A percentile compares a stretch with the other conserved stretches of the same genome.
phyloP scores from a whole-genome alignment of 1,140 invertebrate genomes.

The Dryas iulia region DNA sequence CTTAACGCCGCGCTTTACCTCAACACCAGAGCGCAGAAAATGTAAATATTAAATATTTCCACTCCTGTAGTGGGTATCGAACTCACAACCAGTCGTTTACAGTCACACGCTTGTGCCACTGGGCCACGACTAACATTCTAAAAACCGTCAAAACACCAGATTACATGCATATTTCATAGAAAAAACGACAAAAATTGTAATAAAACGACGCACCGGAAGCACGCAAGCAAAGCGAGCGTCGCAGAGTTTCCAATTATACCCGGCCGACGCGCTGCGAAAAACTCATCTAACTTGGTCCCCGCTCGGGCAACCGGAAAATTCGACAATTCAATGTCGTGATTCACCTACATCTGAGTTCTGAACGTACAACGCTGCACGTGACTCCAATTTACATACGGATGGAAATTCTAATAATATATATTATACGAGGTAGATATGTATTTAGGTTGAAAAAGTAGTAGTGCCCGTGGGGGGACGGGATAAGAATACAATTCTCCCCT shows the following conservation, averaged over 20 bases:
- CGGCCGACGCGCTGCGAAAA: constrained; percentile 42
- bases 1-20: no score
- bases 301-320: constrained; percentile 44
- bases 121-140: no score
- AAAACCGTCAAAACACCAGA: not conserved
- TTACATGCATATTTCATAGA: constrained; percentile 2
- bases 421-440: not conserved
- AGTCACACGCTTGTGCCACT: no score
- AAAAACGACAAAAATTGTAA: constrained; percentile 15
- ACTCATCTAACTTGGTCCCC: constrained; percentile 55
- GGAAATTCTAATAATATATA: not conserved
- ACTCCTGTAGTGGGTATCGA: no score
- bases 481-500: no score
- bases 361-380: constrained; percentile 13
- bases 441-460: not conserved
- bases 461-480: no score
- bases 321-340: constrained; percentile 31
- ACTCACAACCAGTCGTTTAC: no score
- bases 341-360: constrained; percentile 23
- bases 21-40: no score
- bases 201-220: constrained; percentile 22
- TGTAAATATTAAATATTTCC: no score
- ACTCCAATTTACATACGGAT: constrained; percentile 16
- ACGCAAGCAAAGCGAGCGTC: constrained; percentile 10
- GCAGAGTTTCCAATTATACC: constrained; percentile 48